A percentile compares a stretch with the other conserved stretches of the same genome.
phyloP scores from a whole-genome alignment of 2,888 invertebrate genomes.

The Yponomeuta malinellus region DNA sequence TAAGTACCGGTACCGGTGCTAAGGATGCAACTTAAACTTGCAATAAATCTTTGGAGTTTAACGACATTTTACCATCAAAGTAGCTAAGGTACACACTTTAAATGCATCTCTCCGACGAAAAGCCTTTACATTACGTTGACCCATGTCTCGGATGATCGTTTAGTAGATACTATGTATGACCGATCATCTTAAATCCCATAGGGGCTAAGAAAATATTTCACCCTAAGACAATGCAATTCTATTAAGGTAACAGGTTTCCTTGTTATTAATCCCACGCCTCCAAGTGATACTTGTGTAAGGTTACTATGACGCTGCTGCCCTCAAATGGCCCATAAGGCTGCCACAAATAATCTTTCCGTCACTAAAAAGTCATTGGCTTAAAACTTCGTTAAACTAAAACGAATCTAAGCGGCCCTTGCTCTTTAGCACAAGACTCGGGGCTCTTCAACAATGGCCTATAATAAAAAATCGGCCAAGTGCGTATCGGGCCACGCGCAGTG shows the following conservation, averaged over 20 bases:
- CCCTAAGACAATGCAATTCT: not conserved
- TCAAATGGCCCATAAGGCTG: not conserved
- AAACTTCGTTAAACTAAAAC: not conserved
- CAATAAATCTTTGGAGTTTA: not conserved
- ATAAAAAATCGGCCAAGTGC: not conserved
- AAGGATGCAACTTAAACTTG: not conserved
- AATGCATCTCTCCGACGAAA: not conserved
- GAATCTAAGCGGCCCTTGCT: not conserved
- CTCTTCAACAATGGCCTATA: not conserved
- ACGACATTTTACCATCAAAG: not conserved
- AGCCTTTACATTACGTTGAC: not conserved
- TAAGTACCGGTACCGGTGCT: not conserved
- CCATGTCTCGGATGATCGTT: not conserved
- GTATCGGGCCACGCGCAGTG: too few species aligned
- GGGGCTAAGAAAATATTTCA: not conserved
- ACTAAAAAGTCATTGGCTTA: not conserved
- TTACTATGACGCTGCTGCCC: not conserved
- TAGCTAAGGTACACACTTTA: not conserved
- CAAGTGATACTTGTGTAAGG: not conserved
- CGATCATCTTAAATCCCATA: not conserved
- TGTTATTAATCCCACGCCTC: not conserved
- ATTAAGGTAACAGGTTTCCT: not conserved
- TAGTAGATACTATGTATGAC: not conserved
- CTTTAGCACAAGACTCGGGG: not conserved
- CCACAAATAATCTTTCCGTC: slow-evolving; percentile 1